Percentiles rank a stretch among this genome's conserved stretches.
Evolutionary conservation across 2,113 vertebrate genomes (phyloP).

Genomic region (Megaptera novaeangliae): DNA sequence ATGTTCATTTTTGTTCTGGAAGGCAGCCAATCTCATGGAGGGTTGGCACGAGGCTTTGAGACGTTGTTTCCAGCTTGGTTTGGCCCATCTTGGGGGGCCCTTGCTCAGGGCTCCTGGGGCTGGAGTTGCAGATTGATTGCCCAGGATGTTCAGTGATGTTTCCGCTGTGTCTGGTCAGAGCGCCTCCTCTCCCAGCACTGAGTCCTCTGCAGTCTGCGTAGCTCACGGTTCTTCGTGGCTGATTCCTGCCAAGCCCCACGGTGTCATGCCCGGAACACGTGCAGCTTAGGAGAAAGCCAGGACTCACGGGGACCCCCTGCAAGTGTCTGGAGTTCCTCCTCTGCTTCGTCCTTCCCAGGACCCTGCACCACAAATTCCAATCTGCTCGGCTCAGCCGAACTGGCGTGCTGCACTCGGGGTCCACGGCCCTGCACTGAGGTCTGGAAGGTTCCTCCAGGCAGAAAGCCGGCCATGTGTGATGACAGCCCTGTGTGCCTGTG

Average conservation of each 20-base stretch:
- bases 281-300: too few relatives aligned
- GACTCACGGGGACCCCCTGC: background rate
- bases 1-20: background rate
- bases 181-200: background rate
- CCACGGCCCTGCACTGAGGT: background rate
- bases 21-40: background rate
- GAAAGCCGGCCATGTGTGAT: background rate
- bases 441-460: background rate
- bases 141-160: fast-evolving
- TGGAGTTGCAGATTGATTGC: background rate
- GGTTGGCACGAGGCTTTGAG: background rate
- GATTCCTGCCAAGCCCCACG: background rate
- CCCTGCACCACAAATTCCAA: background rate
- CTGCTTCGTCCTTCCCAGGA: background rate
- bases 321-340: background rate
- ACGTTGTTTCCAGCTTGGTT: background rate
- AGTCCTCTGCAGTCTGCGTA: too few relatives aligned
- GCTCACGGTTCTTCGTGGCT: too few relatives aligned
- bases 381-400: background rate
- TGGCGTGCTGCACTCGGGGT: fast-evolving
- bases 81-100: background rate
- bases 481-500: too few relatives aligned
- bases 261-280: fast-evolving
- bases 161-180: background rate
- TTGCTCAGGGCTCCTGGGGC: background rate